phyloP scores from a whole-genome alignment of 2,797 vertebrate genomes.

The Eulemur rubriventer region DNA sequence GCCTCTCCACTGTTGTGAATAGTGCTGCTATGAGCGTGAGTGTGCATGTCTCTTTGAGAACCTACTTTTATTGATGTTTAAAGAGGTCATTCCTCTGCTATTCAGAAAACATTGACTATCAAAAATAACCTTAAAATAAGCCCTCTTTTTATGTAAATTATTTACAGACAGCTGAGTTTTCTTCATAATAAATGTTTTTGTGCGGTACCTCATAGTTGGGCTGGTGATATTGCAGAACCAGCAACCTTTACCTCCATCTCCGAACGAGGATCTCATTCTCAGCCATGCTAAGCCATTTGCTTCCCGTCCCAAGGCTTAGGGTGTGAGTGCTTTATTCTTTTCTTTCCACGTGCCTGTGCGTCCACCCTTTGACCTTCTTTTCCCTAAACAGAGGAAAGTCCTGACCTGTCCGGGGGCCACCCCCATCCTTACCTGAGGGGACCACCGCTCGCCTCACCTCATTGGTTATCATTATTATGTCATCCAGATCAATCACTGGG shows the following conservation, averaged over 20 bases:
- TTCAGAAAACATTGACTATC: constrained; percentile 20
- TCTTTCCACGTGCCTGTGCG: neutral
- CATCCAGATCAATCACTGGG: constrained; percentile 87
- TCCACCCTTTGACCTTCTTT: constrained; percentile 41
- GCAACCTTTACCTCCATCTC: neutral
- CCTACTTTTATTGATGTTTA: neutral
- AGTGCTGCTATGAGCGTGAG: neutral
- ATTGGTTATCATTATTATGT: constrained; percentile 88
- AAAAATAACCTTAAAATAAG: neutral
- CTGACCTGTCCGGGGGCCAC: constrained; percentile 69
- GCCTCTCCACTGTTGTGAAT: neutral
- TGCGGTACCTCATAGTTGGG: too few species aligned
- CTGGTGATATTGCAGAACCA: neutral
- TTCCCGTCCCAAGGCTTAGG: neutral
- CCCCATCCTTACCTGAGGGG: constrained; percentile 81
- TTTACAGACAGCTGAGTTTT: constrained; percentile 1
- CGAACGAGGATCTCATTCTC: neutral
- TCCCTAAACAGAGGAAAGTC: constrained; percentile 19
- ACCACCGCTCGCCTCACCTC: constrained; percentile 79
- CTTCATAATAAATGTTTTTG: neutral
- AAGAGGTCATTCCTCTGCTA: neutral
- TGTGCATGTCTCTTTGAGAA: neutral
- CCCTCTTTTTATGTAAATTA: neutral
- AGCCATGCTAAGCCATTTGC: neutral
- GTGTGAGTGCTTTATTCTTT: neutral